These are phyloP conservation scores for Danionella cerebrum DNA, from an alignment of 2,113 vertebrate genomes.

Conservation along the genomic window DNA sequence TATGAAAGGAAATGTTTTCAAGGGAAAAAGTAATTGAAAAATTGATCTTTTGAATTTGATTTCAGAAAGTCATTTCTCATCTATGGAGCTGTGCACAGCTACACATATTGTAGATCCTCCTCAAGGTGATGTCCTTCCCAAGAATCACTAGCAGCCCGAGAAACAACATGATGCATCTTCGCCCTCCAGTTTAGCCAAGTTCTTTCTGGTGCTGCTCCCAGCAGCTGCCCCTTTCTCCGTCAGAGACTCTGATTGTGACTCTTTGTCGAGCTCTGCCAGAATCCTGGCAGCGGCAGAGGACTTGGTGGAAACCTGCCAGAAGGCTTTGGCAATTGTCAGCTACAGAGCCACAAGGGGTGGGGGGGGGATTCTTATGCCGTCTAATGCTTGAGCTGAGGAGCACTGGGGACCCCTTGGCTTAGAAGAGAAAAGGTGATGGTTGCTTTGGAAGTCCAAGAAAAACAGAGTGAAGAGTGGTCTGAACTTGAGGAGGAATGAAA, in stretches of 20 bases:
- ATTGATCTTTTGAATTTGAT: too few species aligned
- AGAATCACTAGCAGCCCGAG: too few species aligned
- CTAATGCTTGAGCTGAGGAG: not conserved
- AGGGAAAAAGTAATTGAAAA: too few species aligned
- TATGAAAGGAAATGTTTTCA: too few species aligned
- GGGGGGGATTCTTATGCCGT: not conserved
- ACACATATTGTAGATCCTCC: too few species aligned
- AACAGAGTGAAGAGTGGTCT: not conserved
- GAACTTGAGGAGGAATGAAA: not conserved
- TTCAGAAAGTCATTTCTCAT: too few species aligned
- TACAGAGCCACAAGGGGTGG: not conserved
- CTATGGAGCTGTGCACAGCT: too few species aligned
- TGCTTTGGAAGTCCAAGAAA: not conserved
- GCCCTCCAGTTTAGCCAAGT: too few species aligned
- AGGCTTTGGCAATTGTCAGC: slow-evolving; percentile 16
- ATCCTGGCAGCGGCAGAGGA: not conserved
- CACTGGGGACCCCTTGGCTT: not conserved
- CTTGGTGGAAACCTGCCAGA: slow-evolving; percentile 16
- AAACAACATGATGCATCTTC: too few species aligned
- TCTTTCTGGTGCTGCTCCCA: too few species aligned
- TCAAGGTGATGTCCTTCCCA: too few species aligned
- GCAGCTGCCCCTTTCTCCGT: slow-evolving; percentile 13
- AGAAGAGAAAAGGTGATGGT: not conserved
- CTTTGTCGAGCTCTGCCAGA: not conserved
- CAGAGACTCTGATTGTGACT: slow-evolving; percentile 28